phyloP scores from a whole-genome alignment of 1,140 invertebrate genomes.

The Drosophila kikkawai region DNA sequence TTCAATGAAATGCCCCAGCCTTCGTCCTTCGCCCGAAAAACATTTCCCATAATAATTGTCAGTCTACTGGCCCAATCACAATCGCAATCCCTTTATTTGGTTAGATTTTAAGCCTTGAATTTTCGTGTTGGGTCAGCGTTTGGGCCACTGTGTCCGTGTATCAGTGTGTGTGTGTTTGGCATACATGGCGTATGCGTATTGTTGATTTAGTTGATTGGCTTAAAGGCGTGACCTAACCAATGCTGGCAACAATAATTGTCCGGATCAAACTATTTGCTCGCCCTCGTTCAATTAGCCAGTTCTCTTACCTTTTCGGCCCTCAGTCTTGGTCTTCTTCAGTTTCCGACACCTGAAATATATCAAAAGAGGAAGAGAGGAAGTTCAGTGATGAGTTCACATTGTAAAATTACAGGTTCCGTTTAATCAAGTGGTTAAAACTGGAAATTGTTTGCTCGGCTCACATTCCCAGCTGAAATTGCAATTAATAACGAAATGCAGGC shows the following conservation, averaged over 20 bases:
- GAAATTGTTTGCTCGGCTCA: slow-evolving; percentile 25
- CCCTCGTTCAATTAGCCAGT: slow-evolving; percentile 53
- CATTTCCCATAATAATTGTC: slow-evolving; percentile 54
- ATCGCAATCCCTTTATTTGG: slow-evolving; percentile 26
- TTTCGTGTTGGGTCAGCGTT: slow-evolving; percentile 45
- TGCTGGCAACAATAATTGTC: slow-evolving; percentile 68
- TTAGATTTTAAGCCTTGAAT: slow-evolving; percentile 69
- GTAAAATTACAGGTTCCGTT: slow-evolving; percentile 30
- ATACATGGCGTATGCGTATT: slow-evolving; percentile 70
- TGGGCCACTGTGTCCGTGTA: slow-evolving; percentile 8
- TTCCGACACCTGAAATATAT: slow-evolving; percentile 27
- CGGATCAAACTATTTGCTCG: slow-evolving; percentile 57
- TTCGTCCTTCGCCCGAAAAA: slow-evolving; percentile 28
- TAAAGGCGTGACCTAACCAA: slow-evolving; percentile 56
- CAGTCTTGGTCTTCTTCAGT: slow-evolving; percentile 13
- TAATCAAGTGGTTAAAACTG: slow-evolving; percentile 30
- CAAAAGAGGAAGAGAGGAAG: slow-evolving; percentile 8
- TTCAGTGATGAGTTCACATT: slow-evolving; percentile 23
- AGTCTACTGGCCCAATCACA: slow-evolving; percentile 29
- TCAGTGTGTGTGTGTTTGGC: slow-evolving; percentile 35
- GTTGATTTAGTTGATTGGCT: slow-evolving; percentile 79
- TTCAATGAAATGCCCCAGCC: slow-evolving; percentile 44
- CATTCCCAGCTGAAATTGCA: slow-evolving; percentile 13
- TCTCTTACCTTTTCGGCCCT: slow-evolving; percentile 34
- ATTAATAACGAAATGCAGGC: slow-evolving; percentile 21